phyloP scores from a whole-genome alignment of 1,140 invertebrate genomes.

The Penaeus indicus region DNA sequence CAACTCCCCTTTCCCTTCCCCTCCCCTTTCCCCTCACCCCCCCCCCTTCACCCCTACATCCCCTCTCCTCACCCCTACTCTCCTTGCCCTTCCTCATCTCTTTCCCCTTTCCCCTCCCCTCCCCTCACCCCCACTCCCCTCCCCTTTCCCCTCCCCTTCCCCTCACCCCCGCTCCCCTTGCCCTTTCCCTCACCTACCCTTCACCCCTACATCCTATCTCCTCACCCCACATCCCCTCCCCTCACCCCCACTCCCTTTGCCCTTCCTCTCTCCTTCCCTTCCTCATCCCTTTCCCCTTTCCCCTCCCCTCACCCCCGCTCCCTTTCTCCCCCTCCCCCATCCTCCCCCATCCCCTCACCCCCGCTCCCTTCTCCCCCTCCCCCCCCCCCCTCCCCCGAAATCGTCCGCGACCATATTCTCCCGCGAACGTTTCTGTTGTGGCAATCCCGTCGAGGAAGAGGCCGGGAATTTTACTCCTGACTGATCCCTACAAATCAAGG shows the following conservation, averaged over 20 bases:
- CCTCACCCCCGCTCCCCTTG: no score
- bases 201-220: not conserved
- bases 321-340: not conserved
- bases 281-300: not conserved
- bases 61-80: no score
- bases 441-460: slow-evolving; percentile 2
- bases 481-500: slow-evolving; percentile 49
- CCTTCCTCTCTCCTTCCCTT: not conserved
- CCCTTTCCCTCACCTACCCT: no score
- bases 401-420: not conserved
- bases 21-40: no score
- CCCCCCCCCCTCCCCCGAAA: no score
- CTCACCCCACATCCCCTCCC: not conserved
- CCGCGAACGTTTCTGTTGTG: slow-evolving; percentile 25
- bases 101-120: not conserved
- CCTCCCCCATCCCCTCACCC: not conserved
- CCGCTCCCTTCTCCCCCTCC: not conserved
- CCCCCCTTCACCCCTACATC: no score
- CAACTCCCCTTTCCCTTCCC: no score
- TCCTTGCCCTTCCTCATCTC: not conserved
- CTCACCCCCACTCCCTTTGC: not conserved
- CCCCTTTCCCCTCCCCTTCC: not conserved
- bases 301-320: not conserved
- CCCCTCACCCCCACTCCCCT: not conserved
- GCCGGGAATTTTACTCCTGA: slow-evolving; percentile 32